A percentile compares a stretch with the other conserved stretches of the same genome.
Conservation (phyloP, 1,140 invertebrate species). For the Lysiphlebus fabarum region DNA sequence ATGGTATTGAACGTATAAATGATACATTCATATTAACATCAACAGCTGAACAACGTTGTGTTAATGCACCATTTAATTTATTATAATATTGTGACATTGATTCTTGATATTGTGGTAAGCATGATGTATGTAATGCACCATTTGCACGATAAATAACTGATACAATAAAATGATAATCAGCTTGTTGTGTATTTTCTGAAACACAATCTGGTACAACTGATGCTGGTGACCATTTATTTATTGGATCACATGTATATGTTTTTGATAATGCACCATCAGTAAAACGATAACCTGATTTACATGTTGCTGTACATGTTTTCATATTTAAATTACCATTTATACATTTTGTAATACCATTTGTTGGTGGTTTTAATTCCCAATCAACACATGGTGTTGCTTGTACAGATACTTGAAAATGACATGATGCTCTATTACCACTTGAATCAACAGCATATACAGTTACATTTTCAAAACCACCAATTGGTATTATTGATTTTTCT, state of each 20-base stretch:
- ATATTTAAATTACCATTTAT: constrained; percentile 62
- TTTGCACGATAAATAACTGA: constrained; percentile 86
- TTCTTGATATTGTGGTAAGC: constrained; percentile 83
- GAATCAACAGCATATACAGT: constrained; percentile 87
- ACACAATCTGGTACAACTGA: constrained; percentile 91
- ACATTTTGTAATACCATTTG: constrained; percentile 86
- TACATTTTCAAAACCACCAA: constrained; percentile 91
- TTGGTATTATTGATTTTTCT: constrained; percentile 80
- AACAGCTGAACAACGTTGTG: constrained; percentile 87
- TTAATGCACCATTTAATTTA: constrained; percentile 77
- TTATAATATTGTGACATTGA: constrained; percentile 77
- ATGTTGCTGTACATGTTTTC: constrained; percentile 85
- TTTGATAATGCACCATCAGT: constrained; percentile 86
- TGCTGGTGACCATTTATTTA: constrained; percentile 76
- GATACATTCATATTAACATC: constrained; percentile 94
- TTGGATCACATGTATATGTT: constrained; percentile 78
- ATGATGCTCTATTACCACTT: constrained; percentile 84
- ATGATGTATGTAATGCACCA: constrained; percentile 78
- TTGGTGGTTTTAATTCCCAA: constrained; percentile 86
- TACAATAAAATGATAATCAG: constrained; percentile 86
- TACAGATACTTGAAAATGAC: constrained; percentile 92
- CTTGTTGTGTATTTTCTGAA: constrained; percentile 89
- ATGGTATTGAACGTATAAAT: constrained; percentile 76
- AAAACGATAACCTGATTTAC: constrained; percentile 86
- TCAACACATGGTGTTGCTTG: constrained; percentile 92